Evolutionary conservation across 1,140 invertebrate species (phyloP).

Genomic region (Ctenoplectra terminalis): DNA sequence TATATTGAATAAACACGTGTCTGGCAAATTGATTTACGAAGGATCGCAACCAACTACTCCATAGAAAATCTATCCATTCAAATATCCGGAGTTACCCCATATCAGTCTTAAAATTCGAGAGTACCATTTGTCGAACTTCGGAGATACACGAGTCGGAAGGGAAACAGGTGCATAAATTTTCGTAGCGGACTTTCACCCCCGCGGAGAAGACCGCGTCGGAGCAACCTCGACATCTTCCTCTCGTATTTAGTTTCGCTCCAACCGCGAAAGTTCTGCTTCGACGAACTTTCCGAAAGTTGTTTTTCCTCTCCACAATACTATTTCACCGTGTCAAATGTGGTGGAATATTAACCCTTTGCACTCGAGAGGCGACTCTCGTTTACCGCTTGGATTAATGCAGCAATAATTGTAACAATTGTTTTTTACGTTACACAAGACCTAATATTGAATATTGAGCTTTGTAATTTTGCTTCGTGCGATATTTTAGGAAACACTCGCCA

Average conservation of each 20-base stretch:
- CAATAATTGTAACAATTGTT: too few species aligned
- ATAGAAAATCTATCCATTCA: neutral
- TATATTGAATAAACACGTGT: neutral
- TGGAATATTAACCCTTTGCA: slow-evolving; percentile 8
- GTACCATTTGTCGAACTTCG: neutral
- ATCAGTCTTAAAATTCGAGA: neutral
- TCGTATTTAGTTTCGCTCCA: slow-evolving; percentile 15
- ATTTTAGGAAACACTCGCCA: too few species aligned
- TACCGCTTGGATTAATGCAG: too few species aligned
- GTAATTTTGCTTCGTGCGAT: too few species aligned
- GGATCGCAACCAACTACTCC: neutral
- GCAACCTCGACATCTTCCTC: slow-evolving; percentile 2
- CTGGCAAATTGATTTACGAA: neutral
- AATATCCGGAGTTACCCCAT: neutral
- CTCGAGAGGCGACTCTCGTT: too few species aligned
- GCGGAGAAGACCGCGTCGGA: neutral
- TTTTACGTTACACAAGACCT: too few species aligned
- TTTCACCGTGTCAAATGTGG: slow-evolving; percentile 6
- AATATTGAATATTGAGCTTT: too few species aligned
- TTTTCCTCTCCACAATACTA: neutral
- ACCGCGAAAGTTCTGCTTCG: slow-evolving; percentile 1
- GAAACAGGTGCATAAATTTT: slow-evolving; percentile 25
- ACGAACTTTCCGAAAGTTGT: slow-evolving; percentile 17
- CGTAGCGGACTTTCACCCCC: neutral
- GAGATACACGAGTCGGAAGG: too few species aligned